A percentile compares a stretch with the other conserved stretches of the same genome.
These are phyloP conservation scores for Aspidoscelis tigris DNA, from an alignment of 2,113 vertebrate species.

Conservation along the genomic window DNA sequence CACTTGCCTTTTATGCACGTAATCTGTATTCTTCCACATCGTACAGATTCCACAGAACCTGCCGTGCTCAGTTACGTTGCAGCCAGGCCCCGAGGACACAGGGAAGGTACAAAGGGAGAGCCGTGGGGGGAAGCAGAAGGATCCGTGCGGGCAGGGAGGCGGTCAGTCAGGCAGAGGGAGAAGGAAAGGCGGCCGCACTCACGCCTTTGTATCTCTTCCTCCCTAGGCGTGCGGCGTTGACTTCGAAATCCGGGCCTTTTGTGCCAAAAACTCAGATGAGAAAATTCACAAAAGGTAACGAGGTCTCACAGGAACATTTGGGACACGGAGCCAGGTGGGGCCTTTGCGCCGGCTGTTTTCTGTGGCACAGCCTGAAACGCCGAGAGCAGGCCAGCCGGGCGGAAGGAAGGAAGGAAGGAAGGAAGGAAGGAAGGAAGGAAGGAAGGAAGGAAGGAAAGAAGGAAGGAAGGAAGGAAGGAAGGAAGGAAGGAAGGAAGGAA, in stretches of 20 bases:
- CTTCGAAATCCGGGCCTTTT: conserved; percentile 93
- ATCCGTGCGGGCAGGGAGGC: too few species aligned
- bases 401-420: too few species aligned
- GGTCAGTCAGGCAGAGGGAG: too few species aligned
- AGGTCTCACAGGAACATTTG: fast-evolving
- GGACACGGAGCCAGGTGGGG: background rate
- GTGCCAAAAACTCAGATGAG: conserved; percentile 90
- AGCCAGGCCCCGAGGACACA: conserved; percentile 92
- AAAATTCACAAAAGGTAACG: conserved; percentile 92
- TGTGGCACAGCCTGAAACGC: too few species aligned
- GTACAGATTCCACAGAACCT: conserved; percentile 91
- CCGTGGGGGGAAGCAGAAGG: fast-evolving
- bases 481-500: too few species aligned
- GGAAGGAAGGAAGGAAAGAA: too few species aligned
- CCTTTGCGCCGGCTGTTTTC: too few species aligned
- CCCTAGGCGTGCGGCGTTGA: conserved; percentile 90
- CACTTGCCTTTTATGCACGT: too few species aligned
- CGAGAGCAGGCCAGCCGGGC: too few species aligned
- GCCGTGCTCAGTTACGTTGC: conserved; percentile 90
- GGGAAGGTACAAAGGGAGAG: conserved; percentile 82
- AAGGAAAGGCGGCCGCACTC: background rate
- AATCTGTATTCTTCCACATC: background rate
- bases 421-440: too few species aligned
- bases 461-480: too few species aligned
- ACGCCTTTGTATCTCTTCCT: background rate